Evolutionary conservation across 2,888 invertebrate genomes (phyloP).

Genomic region (Metallyticus violacea): DNA sequence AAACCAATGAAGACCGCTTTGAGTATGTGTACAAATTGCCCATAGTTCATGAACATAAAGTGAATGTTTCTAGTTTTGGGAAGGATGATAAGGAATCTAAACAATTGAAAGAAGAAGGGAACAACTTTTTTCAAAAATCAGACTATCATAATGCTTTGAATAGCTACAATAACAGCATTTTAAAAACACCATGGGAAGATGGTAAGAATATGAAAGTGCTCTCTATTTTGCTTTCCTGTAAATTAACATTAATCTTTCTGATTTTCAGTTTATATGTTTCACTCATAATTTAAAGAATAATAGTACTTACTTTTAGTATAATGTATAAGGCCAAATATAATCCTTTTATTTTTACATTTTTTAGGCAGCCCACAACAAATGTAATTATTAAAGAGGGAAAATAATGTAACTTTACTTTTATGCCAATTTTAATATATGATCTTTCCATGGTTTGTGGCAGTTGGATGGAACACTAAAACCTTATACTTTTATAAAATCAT

Average conservation of each 20-base stretch:
- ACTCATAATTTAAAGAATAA: not conserved
- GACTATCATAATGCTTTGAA: constrained; percentile 66
- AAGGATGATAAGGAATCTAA: constrained; percentile 61
- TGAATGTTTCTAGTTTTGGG: constrained; percentile 47
- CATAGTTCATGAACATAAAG: constrained; percentile 41
- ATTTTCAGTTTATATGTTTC: not conserved
- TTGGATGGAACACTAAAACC: not conserved
- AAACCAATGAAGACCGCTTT: constrained; percentile 63
- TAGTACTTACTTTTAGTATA: not conserved
- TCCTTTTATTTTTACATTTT: not conserved
- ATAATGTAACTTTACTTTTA: too few species aligned
- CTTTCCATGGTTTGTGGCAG: not conserved
- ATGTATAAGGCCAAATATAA: not conserved
- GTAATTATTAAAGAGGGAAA: too few species aligned
- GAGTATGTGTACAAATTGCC: constrained; percentile 49
- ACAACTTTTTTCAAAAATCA: constrained; percentile 67
- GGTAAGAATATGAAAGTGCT: constrained; percentile 51
- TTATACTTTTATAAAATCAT: not conserved
- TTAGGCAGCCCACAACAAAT: not conserved
- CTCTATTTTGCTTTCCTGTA: not conserved
- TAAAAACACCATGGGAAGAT: constrained; percentile 63
- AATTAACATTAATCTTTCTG: not conserved
- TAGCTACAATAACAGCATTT: constrained; percentile 66
- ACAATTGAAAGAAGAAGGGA: constrained; percentile 68
- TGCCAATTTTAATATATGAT: too few species aligned